Percentiles rank a stretch among this genome's conserved stretches.
Conservation (phyloP, 2,797 vertebrate genomes). For the Macropodus opercularis region DNA sequence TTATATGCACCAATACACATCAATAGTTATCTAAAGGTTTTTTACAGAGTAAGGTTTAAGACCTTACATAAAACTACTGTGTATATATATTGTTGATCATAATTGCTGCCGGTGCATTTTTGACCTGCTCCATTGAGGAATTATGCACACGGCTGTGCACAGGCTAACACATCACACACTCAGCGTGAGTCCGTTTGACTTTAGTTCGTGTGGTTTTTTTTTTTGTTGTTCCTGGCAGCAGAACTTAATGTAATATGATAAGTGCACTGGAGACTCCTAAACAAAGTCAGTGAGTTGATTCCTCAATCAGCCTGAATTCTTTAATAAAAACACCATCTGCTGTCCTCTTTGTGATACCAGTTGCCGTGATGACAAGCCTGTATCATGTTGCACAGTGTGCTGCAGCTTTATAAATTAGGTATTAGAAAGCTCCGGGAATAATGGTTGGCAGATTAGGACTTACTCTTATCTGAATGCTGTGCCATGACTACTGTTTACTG, state of each 20-base stretch:
- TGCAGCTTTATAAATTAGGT: conserved; percentile 54
- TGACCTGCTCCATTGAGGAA: conserved; percentile 23
- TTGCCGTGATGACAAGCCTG: conserved; percentile 62
- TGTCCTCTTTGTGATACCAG: conserved; percentile 38
- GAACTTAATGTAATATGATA: conserved; percentile 68
- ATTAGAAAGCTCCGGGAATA: conserved; percentile 33
- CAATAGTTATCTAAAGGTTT: no score
- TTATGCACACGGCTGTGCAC: conserved; percentile 18
- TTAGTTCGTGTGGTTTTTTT: conserved; percentile 2
- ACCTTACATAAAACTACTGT: no score
- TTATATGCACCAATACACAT: no score
- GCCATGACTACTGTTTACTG: conserved; percentile 23
- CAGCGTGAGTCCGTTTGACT: conserved; percentile 11
- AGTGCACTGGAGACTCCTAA: conserved; percentile 47
- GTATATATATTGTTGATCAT: conserved; percentile 27
- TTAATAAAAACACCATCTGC: conserved; percentile 82
- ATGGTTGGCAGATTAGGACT: conserved; percentile 31
- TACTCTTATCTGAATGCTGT: conserved; percentile 53
- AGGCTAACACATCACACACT: conserved; percentile 16
- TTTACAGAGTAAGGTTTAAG: no score
- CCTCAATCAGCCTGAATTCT: conserved; percentile 68
- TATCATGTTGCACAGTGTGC: conserved; percentile 59
- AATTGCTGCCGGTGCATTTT: conserved; percentile 9
- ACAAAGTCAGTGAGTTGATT: conserved; percentile 62
- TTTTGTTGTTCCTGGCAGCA: conserved; percentile 34